These are phyloP conservation scores for Phasia obesa DNA, from an alignment of 2,888 invertebrate genomes.

Conservation along the genomic window DNA sequence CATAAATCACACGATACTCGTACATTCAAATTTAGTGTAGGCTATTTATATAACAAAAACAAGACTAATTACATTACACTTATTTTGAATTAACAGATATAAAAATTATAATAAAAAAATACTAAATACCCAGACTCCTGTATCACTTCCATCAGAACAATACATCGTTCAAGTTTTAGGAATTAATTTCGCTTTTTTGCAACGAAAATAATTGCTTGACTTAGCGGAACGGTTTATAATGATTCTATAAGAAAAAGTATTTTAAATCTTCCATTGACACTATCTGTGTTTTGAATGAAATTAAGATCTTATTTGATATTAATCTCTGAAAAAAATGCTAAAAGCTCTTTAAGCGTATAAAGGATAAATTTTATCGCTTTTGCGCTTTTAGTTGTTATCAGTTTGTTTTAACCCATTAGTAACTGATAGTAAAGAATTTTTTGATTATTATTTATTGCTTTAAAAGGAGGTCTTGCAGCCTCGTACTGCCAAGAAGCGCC, in stretches of 20 bases:
- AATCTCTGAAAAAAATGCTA: constrained; percentile 17
- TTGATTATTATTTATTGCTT: too few species aligned
- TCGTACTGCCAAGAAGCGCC: too few species aligned
- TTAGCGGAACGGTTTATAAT: background rate
- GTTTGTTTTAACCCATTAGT: too few species aligned
- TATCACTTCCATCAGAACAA: constrained; percentile 8
- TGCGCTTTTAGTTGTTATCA: too few species aligned
- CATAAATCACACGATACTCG: too few species aligned
- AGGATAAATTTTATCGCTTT: constrained; percentile 1
- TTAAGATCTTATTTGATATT: constrained; percentile 50
- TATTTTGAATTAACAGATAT: too few species aligned
- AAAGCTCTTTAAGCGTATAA: background rate
- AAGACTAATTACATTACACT: too few species aligned
- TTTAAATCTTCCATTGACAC: constrained; percentile 50
- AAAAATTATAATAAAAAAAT: too few species aligned
- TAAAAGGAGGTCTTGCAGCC: too few species aligned
- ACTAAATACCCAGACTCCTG: background rate
- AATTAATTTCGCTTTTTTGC: constrained; percentile 15
- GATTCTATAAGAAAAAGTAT: constrained; percentile 24
- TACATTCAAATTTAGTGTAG: too few species aligned
- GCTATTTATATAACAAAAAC: too few species aligned
- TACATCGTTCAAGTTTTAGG: constrained; percentile 5
- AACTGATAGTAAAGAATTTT: too few species aligned
- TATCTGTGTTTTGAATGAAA: constrained; percentile 28
- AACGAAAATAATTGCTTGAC: background rate